phyloP scores from a whole-genome alignment of 1,140 invertebrate genomes.

The Samia ricini region DNA sequence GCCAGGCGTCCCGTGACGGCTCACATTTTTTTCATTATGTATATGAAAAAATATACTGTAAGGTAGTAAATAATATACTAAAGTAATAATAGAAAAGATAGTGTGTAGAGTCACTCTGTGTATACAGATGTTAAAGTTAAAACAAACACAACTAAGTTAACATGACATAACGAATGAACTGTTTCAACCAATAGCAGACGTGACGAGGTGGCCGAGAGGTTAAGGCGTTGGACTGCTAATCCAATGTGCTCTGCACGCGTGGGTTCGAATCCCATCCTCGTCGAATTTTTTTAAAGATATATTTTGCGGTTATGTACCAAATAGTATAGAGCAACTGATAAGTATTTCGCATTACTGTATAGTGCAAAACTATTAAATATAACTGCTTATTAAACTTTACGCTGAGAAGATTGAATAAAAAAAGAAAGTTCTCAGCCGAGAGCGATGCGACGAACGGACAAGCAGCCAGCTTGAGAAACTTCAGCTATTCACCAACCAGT shows the following conservation, averaged over 20 bases:
- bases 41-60: too few relatives aligned
- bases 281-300: slow-evolving; percentile 3
- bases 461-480: not conserved
- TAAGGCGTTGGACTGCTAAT: slow-evolving; percentile 93
- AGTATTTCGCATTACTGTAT: not conserved
- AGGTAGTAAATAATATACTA: too few relatives aligned
- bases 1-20: too few relatives aligned
- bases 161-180: too few relatives aligned
- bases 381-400: not conserved
- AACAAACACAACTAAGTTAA: too few relatives aligned
- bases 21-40: too few relatives aligned
- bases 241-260: slow-evolving; percentile 70
- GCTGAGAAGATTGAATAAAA: not conserved
- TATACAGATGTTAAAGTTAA: too few relatives aligned
- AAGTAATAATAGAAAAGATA: too few relatives aligned
- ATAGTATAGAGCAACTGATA: not conserved
- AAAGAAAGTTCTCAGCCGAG: not conserved
- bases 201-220: too few relatives aligned
- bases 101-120: too few relatives aligned
- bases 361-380: not conserved
- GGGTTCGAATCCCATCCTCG: slow-evolving; percentile 54
- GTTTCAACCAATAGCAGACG: too few relatives aligned
- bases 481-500: not conserved
- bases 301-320: not conserved
- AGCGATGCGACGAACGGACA: not conserved